phyloP scores from a whole-genome alignment of 2,113 vertebrate genomes.

The Telmatochromis sp. region DNA sequence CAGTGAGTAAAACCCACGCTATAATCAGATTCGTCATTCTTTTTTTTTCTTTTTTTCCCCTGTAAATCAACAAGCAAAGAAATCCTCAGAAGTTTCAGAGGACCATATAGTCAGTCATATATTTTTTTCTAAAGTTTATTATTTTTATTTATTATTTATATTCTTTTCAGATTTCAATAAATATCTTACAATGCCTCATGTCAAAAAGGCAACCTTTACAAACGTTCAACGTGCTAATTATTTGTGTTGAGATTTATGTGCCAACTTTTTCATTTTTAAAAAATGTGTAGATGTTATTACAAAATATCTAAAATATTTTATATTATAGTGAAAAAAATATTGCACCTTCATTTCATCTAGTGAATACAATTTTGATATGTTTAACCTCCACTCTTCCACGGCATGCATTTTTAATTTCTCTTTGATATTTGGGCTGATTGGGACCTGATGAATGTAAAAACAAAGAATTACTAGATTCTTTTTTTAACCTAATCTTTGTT shows the following conservation, averaged over 20 bases:
- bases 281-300: neutral
- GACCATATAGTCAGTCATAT: neutral
- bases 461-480: neutral
- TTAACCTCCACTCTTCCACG: neutral
- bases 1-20: neutral
- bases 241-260: neutral
- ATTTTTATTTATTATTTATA: neutral
- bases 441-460: neutral
- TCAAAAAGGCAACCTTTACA: neutral
- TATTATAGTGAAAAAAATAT: neutral
- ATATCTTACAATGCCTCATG: neutral
- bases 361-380: neutral
- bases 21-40: neutral
- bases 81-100: neutral
- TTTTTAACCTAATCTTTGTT: neutral
- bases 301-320: neutral
- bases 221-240: neutral
- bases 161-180: neutral
- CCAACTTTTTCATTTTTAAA: neutral
- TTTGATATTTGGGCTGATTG: neutral
- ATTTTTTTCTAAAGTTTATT: neutral
- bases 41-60: rapidly evolving
- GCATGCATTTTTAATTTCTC: neutral
- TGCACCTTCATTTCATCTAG: neutral
- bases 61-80: neutral